Evolutionary conservation across 2,888 invertebrate species (phyloP).

Genomic region (Limenitis camilla): DNA sequence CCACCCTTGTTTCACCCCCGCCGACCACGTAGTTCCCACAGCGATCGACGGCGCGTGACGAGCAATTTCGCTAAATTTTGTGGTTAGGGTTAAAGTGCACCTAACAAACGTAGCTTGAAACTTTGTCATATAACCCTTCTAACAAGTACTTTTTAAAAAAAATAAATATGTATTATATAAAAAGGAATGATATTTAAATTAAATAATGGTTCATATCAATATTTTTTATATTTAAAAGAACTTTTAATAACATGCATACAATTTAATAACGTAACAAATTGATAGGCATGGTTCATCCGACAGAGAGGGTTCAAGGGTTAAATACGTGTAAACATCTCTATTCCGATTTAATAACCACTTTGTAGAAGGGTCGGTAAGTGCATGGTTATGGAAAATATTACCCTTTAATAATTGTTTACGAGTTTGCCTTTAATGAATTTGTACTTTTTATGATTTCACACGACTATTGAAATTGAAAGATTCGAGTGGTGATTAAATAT

Average conservation of each 20-base stretch:
- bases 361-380: constrained; percentile 42
- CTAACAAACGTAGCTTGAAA: constrained; percentile 1
- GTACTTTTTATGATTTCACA: constrained; percentile 40
- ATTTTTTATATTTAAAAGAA: not conserved
- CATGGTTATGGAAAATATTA: constrained; percentile 26
- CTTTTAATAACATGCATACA: constrained; percentile 16
- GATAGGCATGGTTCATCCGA: constrained; percentile 26
- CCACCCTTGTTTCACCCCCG: constrained; percentile 36
- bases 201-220: not conserved
- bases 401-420: constrained; percentile 20
- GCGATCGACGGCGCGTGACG: constrained; percentile 53
- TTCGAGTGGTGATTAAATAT: not conserved
- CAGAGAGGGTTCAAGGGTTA: constrained; percentile 57
- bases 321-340: constrained; percentile 63
- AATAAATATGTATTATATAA: constrained; percentile 36
- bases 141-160: too few species aligned
- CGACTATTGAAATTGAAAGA: constrained; percentile 37
- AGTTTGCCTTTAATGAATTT: constrained; percentile 39
- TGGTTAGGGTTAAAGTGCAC: constrained; percentile 36
- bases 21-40: constrained; percentile 56
- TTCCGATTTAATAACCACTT: constrained; percentile 52
- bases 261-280: constrained; percentile 24
- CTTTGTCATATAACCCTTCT: too few species aligned
- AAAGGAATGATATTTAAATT: constrained; percentile 20
- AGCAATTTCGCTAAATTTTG: constrained; percentile 55